These are phyloP conservation scores for Bombus ignitus DNA, from an alignment of 1,140 invertebrate genomes.

Conservation along the genomic window DNA sequence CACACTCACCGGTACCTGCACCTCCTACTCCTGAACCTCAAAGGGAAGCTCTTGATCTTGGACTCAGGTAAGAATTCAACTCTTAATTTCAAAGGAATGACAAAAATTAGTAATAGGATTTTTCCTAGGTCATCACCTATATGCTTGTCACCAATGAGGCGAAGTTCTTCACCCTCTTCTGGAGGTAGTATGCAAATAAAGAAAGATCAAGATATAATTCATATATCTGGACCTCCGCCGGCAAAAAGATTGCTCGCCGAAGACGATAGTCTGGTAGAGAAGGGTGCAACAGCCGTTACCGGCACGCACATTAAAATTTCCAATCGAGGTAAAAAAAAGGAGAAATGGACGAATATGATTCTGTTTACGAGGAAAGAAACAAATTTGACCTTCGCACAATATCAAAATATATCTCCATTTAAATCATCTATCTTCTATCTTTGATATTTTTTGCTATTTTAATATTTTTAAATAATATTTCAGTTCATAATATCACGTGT, in stretches of 20 bases:
- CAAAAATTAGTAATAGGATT: fast-evolving
- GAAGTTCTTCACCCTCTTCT: conserved; percentile 72
- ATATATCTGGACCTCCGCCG: conserved; percentile 82
- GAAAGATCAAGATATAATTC: conserved; percentile 85
- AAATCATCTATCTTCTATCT: no score
- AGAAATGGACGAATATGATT: no score
- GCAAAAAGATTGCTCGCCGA: conserved; percentile 85
- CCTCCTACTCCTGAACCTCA: conserved; percentile 82
- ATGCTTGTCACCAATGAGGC: conserved; percentile 71
- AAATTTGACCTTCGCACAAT: no score
- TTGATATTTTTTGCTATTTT: no score
- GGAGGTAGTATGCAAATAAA: conserved; percentile 81
- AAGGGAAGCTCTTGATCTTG: conserved; percentile 86
- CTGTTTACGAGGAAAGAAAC: no score
- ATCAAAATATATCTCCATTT: no score
- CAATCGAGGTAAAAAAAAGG: conserved; percentile 87
- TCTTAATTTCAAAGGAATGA: no score
- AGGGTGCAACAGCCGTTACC: conserved; percentile 57
- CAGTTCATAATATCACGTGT: no score
- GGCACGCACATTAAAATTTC: conserved; percentile 95
- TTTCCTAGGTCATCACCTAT: conserved; percentile 73
- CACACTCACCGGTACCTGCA: conserved; percentile 75
- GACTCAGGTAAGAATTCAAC: conserved; percentile 74
- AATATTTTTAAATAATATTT: no score
- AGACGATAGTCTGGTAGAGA: conserved; percentile 77